Conservation (phyloP, 2,113 vertebrate genomes). For the Leptobrachium ailaonicum region DNA sequence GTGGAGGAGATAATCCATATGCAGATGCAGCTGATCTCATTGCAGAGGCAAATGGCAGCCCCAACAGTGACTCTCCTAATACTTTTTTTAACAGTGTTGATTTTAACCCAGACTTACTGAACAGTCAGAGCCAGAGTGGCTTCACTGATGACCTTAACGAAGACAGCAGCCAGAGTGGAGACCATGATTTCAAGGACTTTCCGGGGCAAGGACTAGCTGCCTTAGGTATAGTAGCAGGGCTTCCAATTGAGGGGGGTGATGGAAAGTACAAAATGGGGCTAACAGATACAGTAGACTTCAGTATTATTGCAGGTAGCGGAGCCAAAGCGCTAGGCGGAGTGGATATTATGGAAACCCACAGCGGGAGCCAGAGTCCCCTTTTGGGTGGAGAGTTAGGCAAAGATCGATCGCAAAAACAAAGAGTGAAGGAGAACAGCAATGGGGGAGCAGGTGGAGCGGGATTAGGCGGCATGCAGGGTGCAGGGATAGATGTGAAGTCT, state of each 20-base stretch:
- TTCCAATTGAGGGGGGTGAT: constrained; percentile 66
- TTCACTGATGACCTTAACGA: constrained; percentile 91
- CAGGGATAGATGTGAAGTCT: constrained; percentile 81
- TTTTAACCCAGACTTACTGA: constrained; percentile 91
- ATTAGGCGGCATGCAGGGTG: constrained; percentile 65
- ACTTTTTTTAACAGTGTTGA: constrained; percentile 93
- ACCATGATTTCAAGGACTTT: constrained; percentile 90
- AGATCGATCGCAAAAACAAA: constrained; percentile 77
- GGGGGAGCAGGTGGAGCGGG: constrained; percentile 71
- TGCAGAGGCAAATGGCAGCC: constrained; percentile 87
- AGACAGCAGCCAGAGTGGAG: constrained; percentile 92
- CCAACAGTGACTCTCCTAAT: constrained; percentile 89
- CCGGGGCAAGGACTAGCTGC: constrained; percentile 73
- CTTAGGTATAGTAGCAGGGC: constrained; percentile 70
- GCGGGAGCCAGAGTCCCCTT: constrained; percentile 88
- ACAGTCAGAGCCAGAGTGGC: constrained; percentile 80
- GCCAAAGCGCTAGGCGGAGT: constrained; percentile 75
- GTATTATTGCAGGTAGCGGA: constrained; percentile 69
- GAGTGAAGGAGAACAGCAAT: constrained; percentile 65
- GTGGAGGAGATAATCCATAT: constrained; percentile 89
- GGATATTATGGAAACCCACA: constrained; percentile 84
- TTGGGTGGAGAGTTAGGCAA: constrained; percentile 78
- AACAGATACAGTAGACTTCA: constrained; percentile 75
- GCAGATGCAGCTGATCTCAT: constrained; percentile 92
- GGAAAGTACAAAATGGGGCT: constrained; percentile 70